Evolutionary conservation across 2,888 invertebrate species (phyloP).

Genomic region (Eilema caniola): DNA sequence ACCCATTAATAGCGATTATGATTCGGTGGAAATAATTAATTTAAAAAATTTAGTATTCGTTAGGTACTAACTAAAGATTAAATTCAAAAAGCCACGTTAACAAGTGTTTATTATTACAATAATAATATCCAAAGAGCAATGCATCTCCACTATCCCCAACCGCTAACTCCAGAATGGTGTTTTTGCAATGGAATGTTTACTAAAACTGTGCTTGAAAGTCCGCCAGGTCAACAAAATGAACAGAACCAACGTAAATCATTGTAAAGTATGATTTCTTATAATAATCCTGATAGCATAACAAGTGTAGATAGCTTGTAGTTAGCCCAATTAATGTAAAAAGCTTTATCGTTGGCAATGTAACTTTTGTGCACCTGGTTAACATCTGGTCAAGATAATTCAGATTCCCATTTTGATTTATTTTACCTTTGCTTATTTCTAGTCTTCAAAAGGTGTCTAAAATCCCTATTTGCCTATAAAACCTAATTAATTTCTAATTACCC

Average conservation of each 20-base stretch:
- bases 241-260: conserved; percentile 77
- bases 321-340: conserved; percentile 64
- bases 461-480: not conserved
- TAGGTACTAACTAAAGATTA: too few species aligned
- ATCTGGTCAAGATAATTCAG: conserved; percentile 63
- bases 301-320: conserved; percentile 54
- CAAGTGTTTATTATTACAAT: too few species aligned
- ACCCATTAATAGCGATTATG: too few species aligned
- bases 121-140: conserved; percentile 22
- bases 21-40: too few species aligned
- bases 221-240: conserved; percentile 84
- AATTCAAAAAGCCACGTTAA: too few species aligned
- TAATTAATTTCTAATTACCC: not conserved
- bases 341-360: conserved; percentile 82
- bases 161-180: conserved; percentile 35
- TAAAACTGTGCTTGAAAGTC: conserved; percentile 64
- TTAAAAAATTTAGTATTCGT: too few species aligned
- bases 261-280: conserved; percentile 63
- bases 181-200: conserved; percentile 45
- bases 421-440: not conserved
- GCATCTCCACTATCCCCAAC: conserved; percentile 11
- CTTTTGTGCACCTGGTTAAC: conserved; percentile 83
- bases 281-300: conserved; percentile 49
- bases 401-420: not conserved
- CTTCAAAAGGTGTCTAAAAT: not conserved